These are phyloP conservation scores for Anthopleura sola DNA, from an alignment of 64 coral and sea anemone genomes.

Conservation along the genomic window DNA sequence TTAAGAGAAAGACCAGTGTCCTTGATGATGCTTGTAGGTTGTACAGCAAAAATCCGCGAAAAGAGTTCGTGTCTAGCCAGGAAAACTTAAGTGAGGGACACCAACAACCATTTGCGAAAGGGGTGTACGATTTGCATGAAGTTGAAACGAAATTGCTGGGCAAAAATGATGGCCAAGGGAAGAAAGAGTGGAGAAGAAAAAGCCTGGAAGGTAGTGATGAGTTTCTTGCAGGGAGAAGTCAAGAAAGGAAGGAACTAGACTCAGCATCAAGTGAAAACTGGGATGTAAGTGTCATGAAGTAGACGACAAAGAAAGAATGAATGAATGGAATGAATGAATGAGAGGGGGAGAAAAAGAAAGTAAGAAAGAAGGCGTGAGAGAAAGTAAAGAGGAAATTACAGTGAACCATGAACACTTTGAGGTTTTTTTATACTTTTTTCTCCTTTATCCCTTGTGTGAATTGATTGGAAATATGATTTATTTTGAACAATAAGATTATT, in stretches of 20 bases:
- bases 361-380: not conserved
- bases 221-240: not conserved
- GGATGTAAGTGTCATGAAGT: not conserved
- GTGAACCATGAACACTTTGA: no score
- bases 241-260: not conserved
- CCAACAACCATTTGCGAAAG: not conserved
- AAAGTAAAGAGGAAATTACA: not conserved
- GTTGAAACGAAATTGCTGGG: not conserved
- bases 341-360: not conserved
- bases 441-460: no score
- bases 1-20: not conserved
- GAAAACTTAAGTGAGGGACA: not conserved
- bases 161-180: not conserved
- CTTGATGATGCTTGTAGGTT: conserved; percentile 1
- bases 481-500: no score
- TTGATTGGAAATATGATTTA: no score
- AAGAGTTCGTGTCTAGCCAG: not conserved
- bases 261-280: not conserved
- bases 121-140: not conserved
- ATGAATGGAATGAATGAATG: not conserved
- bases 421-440: no score
- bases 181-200: not conserved
- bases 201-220: not conserved
- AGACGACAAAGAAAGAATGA: no score
- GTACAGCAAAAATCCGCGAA: not conserved